Base-by-base conservation (phyloP, 2,797 vertebrate genomes). In the Poliocrania exsul region DNA sequence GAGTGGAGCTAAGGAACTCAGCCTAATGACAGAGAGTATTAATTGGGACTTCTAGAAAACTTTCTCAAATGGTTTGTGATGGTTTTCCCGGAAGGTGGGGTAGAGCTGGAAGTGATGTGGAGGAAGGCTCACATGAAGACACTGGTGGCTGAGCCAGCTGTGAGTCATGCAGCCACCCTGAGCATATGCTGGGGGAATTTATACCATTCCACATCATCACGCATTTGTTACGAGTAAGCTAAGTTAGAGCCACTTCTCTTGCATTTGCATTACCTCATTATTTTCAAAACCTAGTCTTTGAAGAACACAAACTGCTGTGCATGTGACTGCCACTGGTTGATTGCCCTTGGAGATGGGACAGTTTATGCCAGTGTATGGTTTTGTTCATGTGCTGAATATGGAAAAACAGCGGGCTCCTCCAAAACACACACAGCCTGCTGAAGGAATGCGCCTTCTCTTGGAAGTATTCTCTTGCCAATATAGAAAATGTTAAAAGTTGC, bases 381-480 rank as follows among this genome's bases (percentile, higher is more conserved):
- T 44, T 26, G 75, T 37, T 46, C 7, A 1, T 2, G 35, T 46
- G 44, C 46, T 0, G 33, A 16, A 42, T 1, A 11, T 11, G 35
- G 56, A 47, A 58, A 44, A 38, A 38, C 47, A 26, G 21, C 0
- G 3, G 25, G 40, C 28, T 53, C 62, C 50, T 51, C 16, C 0
- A 16, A 40, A 79, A 21, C 3, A 1, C 24, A 2, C 1, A 2
- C 17, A n/a, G 46, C 64, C n/a, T 1, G 13, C 46, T 28, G 56
- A 13, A 56, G 61, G 51, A 73, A 15, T 7, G 9, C n/a, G 72
- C 81, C 51, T 16, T 21, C 73, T 72, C 65, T 60, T 7, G 6
- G 3, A 13, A 21, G 16, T 11, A 33, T 78, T 66, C 28, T 47
- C 9, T 37, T 70, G 29, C 58, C 40, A 56, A 57, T 37, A 23